Evolutionary conservation across 2,797 vertebrate species (phyloP).

Genomic region (Vultur gryphus): DNA sequence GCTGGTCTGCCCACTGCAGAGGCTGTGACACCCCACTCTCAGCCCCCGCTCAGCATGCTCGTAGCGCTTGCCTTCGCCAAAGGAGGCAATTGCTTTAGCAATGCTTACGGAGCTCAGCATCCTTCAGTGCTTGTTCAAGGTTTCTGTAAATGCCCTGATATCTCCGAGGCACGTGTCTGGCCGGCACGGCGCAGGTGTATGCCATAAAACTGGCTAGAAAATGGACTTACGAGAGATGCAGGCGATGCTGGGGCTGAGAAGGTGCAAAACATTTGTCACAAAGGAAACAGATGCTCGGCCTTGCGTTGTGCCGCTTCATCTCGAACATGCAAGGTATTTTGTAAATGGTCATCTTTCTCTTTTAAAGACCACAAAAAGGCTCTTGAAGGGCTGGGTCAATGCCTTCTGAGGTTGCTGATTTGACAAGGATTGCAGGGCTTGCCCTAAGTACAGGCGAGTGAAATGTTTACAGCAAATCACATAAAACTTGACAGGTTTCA

Average conservation of each 20-base stretch:
- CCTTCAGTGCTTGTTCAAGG: background rate
- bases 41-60: accelerated
- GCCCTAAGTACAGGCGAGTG: background rate
- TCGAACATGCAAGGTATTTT: background rate
- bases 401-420: background rate
- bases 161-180: accelerated
- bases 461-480: background rate
- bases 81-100: background rate
- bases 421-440: background rate
- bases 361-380: background rate
- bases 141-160: background rate
- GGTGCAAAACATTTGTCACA: background rate
- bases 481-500: background rate
- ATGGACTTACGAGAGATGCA: background rate
- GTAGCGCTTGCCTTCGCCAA: background rate
- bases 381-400: background rate
- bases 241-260: background rate
- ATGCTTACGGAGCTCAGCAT: background rate
- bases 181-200: background rate
- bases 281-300: background rate
- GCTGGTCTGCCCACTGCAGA: background rate
- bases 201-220: background rate
- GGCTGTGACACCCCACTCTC: background rate
- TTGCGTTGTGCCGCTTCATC: accelerated
- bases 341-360: background rate